phyloP scores from a whole-genome alignment of 2,113 vertebrate species.

The Tetraodon nigroviridis region DNA sequence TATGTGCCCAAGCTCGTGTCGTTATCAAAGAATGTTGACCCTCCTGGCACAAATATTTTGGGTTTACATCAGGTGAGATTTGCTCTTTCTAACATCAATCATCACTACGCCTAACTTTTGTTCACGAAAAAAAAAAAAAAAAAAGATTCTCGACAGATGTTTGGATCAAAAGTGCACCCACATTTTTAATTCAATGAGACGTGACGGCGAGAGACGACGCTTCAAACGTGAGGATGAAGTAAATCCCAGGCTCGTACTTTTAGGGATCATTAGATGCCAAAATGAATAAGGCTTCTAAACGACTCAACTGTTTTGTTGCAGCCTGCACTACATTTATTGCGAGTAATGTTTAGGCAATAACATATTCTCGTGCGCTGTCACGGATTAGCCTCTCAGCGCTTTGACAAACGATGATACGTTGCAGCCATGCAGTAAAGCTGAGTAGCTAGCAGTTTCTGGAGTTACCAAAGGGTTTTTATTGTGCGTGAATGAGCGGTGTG shows the following conservation, averaged over 20 bases:
- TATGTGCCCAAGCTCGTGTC: constrained; percentile 33
- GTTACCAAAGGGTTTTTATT: no score
- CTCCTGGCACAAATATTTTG: constrained; percentile 22
- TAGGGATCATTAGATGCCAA: no score
- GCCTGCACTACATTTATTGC: background rate
- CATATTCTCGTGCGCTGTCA: background rate
- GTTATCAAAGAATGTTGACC: constrained; percentile 35
- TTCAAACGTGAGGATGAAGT: no score
- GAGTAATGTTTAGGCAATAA: background rate
- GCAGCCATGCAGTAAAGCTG: background rate
- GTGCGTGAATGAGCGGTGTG: no score
- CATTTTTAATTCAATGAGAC: no score
- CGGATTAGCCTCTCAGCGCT: background rate
- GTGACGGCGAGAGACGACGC: no score
- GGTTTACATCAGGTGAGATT: background rate
- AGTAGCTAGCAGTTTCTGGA: background rate
- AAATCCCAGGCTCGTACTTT: no score
- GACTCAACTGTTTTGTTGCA: no score
- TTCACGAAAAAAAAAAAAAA: no score
- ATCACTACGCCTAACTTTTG: background rate
- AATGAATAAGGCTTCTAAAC: no score
- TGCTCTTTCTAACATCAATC: background rate
- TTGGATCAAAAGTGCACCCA: no score
- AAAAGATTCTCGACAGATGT: no score
- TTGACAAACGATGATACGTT: background rate